Conservation (phyloP, 2,113 vertebrate species). For the Pseudorectes ferrugineus region DNA sequence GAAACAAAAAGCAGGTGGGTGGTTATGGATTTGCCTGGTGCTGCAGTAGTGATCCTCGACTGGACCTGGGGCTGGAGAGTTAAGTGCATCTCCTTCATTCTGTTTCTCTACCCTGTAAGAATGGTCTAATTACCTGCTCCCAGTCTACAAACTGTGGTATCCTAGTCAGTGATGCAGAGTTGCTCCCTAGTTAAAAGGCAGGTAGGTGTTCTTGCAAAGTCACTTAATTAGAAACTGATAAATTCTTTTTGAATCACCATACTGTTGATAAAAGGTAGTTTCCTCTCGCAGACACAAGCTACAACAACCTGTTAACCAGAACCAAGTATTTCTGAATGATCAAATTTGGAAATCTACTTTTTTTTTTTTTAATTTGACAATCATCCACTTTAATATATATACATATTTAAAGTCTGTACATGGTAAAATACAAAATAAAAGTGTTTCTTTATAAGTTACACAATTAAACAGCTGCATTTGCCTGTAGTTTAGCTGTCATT, state of each 20-base stretch:
- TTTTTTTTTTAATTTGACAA: conserved; percentile 64
- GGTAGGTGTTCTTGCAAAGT: not conserved
- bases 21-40: not conserved
- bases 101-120: not conserved
- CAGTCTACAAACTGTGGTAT: not conserved
- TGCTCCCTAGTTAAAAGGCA: not conserved
- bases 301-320: not conserved
- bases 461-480: conserved; percentile 59
- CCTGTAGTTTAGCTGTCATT: conserved; percentile 45
- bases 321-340: not conserved
- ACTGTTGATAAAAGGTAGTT: not conserved
- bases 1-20: not conserved
- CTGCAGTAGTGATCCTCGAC: not conserved
- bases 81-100: rapidly evolving
- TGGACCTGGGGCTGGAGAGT: not conserved
- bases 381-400: conserved; percentile 70
- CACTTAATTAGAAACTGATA: not conserved
- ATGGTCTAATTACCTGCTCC: not conserved
- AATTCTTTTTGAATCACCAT: not conserved
- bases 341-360: conserved; percentile 16
- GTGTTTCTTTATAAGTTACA: conserved; percentile 80
- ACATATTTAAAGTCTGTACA: conserved; percentile 82
- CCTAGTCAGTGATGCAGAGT: not conserved
- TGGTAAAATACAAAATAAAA: conserved; percentile 78
- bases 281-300: not conserved